Evolutionary conservation across 1,140 invertebrate species (phyloP).

Genomic region (Triops longicaudatus): DNA sequence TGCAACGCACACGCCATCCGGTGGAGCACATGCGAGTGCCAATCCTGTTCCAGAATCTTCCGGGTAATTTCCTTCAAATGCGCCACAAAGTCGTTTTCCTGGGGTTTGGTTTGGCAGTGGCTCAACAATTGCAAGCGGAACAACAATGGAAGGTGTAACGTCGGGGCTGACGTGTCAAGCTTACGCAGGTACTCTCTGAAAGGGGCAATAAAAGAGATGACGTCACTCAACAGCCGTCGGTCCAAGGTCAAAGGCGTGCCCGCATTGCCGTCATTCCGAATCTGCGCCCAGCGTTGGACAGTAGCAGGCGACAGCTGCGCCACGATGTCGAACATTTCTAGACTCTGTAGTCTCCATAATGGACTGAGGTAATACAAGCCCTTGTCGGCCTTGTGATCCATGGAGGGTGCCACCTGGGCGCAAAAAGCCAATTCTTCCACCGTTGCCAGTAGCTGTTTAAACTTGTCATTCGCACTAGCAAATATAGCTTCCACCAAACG

Average conservation of each 20-base stretch:
- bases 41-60: background rate
- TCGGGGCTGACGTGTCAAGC: background rate
- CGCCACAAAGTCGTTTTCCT: slow-evolving; percentile 13
- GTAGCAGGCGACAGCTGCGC: background rate
- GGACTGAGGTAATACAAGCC: slow-evolving; percentile 6
- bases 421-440: background rate
- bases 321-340: slow-evolving; percentile 1
- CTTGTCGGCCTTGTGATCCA: background rate
- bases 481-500: background rate
- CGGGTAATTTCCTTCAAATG: slow-evolving; percentile 15
- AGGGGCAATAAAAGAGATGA: background rate
- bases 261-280: background rate
- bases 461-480: background rate
- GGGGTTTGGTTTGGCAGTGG: slow-evolving; percentile 5
- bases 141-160: background rate
- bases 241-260: background rate
- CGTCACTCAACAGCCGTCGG: background rate
- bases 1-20: slow-evolving; percentile 22
- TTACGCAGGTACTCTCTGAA: slow-evolving; percentile 5
- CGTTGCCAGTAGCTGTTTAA: background rate
- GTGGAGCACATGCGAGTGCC: slow-evolving; percentile 17
- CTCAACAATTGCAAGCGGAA: background rate
- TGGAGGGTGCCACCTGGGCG: background rate
- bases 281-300: background rate
- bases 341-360: background rate